Base-by-base conservation (phyloP, 30 jellyfish, hydroid and myxozoan genomes). In the Hydra vulgaris region DNA sequence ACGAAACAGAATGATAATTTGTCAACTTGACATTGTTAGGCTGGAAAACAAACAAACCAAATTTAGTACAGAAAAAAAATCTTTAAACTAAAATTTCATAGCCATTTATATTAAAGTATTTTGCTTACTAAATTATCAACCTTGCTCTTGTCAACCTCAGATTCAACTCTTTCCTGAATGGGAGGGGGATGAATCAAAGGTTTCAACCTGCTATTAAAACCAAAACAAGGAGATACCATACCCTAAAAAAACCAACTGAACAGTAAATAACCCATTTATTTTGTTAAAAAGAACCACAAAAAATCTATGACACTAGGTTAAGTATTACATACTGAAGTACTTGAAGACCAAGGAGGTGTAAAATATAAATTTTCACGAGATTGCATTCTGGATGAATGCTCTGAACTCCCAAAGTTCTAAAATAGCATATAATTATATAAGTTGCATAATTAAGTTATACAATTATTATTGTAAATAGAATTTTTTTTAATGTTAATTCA, bases 321-420 rank as follows among this genome's bases (percentile, higher is more conserved):
- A 26, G 53, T 70, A 54, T 16, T 12, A 82, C 95, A 71, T 74
- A 90, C 97, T 66, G 97, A 90, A 78, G 94, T 90, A 71, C 87
- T 86, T 71, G 95, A 81, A 75, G 89, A 75, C 97, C 97, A 90
- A 0, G 97, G 95, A 19, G 96, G 96, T 8, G 95, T 90, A 70
- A 86, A 90, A 0, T 88, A 81, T 0, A 90, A 73, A 70, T 56
- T 86, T 83, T 90, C 97, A 27, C 83, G 86, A 0, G 97, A 90
- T 53, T 94, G 97, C 26, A 86, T 86, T 77, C 89, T 85, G 0
- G 97, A 86, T 17, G 95, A 82, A 23, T 80, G 86, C 71, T 83
- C 97, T 82, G 85, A 69, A 7, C 77, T 61, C 18, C 84, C 83
- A 74, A 21, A 80, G 23, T 66, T 70, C 87, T 80, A 80, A 18